Evolutionary conservation across 2,797 vertebrate genomes (phyloP).

Genomic region (Glyptemys insculpta): DNA sequence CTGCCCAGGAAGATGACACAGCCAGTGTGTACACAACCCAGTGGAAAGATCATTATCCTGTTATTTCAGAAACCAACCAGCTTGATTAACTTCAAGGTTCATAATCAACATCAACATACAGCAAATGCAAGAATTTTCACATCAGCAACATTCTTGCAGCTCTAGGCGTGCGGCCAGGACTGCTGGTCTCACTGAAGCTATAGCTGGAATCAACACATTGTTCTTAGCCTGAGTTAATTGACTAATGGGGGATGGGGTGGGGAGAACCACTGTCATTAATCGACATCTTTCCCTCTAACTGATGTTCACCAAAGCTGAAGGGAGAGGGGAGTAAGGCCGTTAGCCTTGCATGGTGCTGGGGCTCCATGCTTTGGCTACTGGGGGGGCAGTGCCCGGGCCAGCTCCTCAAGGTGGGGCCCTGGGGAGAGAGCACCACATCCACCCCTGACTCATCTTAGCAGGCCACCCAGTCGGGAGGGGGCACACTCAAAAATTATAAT

Average conservation of each 20-base stretch:
- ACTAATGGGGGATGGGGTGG: not conserved
- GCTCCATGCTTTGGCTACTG: no score
- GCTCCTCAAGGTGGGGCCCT: no score
- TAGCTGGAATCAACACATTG: not conserved
- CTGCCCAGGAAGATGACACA: not conserved
- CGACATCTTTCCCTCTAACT: not conserved
- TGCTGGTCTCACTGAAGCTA: not conserved
- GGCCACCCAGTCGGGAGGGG: no score
- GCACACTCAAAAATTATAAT: no score
- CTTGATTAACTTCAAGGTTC: not conserved
- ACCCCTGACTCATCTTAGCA: no score
- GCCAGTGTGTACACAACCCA: not conserved
- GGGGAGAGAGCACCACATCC: no score
- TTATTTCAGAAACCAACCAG: not conserved
- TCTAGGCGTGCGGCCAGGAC: rapidly evolving
- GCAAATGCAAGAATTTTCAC: not conserved
- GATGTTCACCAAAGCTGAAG: not conserved
- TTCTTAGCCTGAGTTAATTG: not conserved
- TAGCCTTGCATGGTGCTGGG: no score
- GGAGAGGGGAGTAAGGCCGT: no score
- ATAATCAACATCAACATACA: not conserved
- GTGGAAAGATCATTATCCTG: not conserved
- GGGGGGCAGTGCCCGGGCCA: no score
- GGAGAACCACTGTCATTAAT: not conserved
- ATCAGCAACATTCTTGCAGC: conserved; percentile 33